These are phyloP conservation scores for Spondyliosoma cantharus DNA, from an alignment of 2,797 vertebrate genomes.

Conservation along the genomic window DNA sequence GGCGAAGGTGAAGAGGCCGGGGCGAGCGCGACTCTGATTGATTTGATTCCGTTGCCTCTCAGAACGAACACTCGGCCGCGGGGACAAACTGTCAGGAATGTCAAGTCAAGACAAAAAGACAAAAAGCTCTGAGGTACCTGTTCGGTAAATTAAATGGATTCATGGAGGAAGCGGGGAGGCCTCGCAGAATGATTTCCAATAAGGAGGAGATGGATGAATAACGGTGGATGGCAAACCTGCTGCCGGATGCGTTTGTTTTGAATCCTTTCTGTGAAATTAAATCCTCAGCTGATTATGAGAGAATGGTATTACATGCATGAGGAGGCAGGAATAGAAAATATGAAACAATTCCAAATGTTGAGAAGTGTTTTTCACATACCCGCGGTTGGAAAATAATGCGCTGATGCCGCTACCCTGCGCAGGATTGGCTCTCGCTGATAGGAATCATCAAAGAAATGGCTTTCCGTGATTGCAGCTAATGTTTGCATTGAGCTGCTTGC, in stretches of 20 bases:
- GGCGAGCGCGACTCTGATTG: conserved; percentile 51
- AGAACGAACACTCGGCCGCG: conserved; percentile 43
- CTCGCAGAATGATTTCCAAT: conserved; percentile 70
- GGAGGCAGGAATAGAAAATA: conserved; percentile 73
- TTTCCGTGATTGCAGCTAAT: conserved; percentile 70
- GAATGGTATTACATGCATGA: conserved; percentile 81
- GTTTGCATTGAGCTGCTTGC: conserved; percentile 70
- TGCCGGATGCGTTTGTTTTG: conserved; percentile 76
- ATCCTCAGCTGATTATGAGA: conserved; percentile 80
- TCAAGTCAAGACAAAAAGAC: background rate
- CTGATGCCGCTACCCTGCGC: conserved; percentile 48
- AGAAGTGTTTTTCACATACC: conserved; percentile 65
- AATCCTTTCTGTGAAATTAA: conserved; percentile 79
- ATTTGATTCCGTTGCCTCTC: conserved; percentile 64
- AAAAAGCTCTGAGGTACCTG: conserved; percentile 41
- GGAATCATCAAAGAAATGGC: conserved; percentile 70
- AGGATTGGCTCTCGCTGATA: conserved; percentile 65
- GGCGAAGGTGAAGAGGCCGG: conserved; percentile 37
- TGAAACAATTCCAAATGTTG: conserved; percentile 68
- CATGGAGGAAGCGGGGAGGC: conserved; percentile 50
- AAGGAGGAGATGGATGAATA: conserved; percentile 71
- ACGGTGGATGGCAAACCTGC: conserved; percentile 60
- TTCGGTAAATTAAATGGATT: conserved; percentile 78
- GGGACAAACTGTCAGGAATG: conserved; percentile 32
- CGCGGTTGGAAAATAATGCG: conserved; percentile 35